Evolutionary conservation across 1,140 invertebrate species (phyloP), one percentile per base, ranked within the genome.

Genomic region (Antheraea pernyi): DNA sequence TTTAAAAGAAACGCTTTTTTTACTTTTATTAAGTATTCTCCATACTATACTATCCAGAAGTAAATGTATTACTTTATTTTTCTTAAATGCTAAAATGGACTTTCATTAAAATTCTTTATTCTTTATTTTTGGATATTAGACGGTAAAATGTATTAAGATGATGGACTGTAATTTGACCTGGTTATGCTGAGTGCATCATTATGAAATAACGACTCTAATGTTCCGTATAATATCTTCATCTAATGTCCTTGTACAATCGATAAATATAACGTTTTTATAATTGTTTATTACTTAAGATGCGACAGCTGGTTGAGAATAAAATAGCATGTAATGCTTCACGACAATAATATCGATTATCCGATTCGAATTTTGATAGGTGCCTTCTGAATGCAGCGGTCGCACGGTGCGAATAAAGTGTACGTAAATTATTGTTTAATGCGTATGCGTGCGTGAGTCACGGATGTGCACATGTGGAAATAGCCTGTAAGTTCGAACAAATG

Each of bases 401-500:
- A 59, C 77, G 69, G 73, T 76, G 82, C 76, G 78, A 84, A 81
- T 82, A 81, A 81, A 74, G 80, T 71, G 73, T 80, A 83, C 83
- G 82, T 83, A 85, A 85, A 88, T 76, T 80, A 79, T 83, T 69
- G 73, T 82, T 68, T 68, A 83, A 80, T 80, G 77, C 65, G 70
- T 82, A 78, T 78, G 80, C 78, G 80, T 85, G 82, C 82, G 85
- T 91, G 87, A 89, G 82, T 91, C 87, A 91, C 83, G 82, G 77
- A 76, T 74, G 75, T 76, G 81, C 82, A 86, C 81, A 85, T 86
- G 89, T 89, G 84, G 86, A 87, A 88, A 89, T 89, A 86, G 87
- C 80, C 81, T 63, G 80, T 76, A 79, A 88, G 81, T 84, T 85
- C 75, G 77, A 84, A 89, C 84, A 89, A 89, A 89, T 87, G 88